Conservation (phyloP, 1,140 invertebrate genomes). For the Dreissena rostriformis region DNA sequence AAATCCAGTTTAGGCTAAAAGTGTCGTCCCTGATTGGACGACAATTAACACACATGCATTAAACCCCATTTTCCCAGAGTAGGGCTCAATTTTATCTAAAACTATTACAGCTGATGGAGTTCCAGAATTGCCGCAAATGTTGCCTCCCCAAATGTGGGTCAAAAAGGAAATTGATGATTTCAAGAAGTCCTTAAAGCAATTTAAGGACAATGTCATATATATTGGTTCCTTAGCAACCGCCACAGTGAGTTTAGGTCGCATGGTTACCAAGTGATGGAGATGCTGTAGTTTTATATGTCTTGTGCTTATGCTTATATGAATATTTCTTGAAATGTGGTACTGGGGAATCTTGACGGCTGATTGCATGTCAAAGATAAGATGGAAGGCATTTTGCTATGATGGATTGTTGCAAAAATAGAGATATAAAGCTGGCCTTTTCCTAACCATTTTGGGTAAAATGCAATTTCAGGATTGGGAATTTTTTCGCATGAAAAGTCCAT, state of each 20-base stretch:
- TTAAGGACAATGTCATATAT: slow-evolving; percentile 82
- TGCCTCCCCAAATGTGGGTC: slow-evolving; percentile 97
- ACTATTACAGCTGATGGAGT: slow-evolving; percentile 52
- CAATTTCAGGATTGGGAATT: too few species aligned
- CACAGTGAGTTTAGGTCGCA: slow-evolving; percentile 75
- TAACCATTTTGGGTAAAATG: too few species aligned
- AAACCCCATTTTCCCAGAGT: too few species aligned
- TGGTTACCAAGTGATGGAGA: neutral
- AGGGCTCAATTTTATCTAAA: too few species aligned
- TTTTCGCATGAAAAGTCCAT: too few species aligned
- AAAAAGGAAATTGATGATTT: slow-evolving; percentile 94
- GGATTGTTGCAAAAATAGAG: too few species aligned
- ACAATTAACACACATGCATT: too few species aligned
- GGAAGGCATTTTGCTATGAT: too few species aligned
- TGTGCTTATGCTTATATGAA: too few species aligned
- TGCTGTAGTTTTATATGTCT: neutral
- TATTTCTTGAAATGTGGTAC: neutral
- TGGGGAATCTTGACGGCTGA: neutral
- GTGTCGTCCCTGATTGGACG: too few species aligned
- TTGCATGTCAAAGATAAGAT: neutral
- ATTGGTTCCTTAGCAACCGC: slow-evolving; percentile 79
- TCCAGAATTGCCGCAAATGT: slow-evolving; percentile 81
- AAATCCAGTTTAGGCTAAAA: too few species aligned
- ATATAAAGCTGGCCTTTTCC: too few species aligned
- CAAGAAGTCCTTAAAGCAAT: slow-evolving; percentile 84